Evolutionary conservation across 2,797 vertebrate genomes (phyloP), one percentile per base, ranked within the genome.

Genomic region (Microcaecilia unicolor): DNA sequence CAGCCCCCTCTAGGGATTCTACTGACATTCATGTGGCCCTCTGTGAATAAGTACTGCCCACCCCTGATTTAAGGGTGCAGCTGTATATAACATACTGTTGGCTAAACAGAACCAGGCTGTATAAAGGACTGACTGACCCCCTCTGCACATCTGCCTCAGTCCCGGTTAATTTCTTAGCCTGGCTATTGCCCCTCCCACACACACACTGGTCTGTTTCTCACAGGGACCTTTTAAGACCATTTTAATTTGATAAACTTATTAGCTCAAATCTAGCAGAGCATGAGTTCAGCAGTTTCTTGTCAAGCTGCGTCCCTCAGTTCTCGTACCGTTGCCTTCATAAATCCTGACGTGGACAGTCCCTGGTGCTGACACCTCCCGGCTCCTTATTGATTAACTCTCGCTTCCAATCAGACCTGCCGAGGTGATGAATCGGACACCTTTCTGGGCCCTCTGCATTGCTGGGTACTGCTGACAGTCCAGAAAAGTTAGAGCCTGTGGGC

Each of bases 201-300:
- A 21, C 10, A 9, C 5, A 4, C n/a, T n/a, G n/a, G n/a, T n/a
- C n/a, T n/a, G n/a, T n/a, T n/a, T n/a, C n/a, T n/a, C n/a, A n/a
- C n/a, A n/a, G n/a, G n/a, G n/a, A n/a, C n/a, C n/a, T n/a, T n/a
- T n/a, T n/a, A n/a, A n/a, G n/a, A n/a, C n/a, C 76, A 71, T 75
- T 83, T 73, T 83, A 83, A 85, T 81, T 80, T 83, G 73, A 79
- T 84, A 77, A 78, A 72, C 59, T 79, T 72, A 77, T 65, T 72
- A 78, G 80, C 76, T 72, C 74, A 75, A 71, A 66, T n/a, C n/a
- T n/a, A n/a, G n/a, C n/a, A n/a, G n/a, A n/a, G n/a, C n/a, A n/a
- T 67, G 67, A 61, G 73, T 66, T 85, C 75, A 74, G 72, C 80
- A 80, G 45, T 80, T 83, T 83, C 67, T 74, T 58, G 15, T 28